Percentiles rank a stretch among this genome's conserved stretches.
These are phyloP conservation scores for Falco concolor DNA, from an alignment of 2,797 vertebrate species.

Conservation along the genomic window DNA sequence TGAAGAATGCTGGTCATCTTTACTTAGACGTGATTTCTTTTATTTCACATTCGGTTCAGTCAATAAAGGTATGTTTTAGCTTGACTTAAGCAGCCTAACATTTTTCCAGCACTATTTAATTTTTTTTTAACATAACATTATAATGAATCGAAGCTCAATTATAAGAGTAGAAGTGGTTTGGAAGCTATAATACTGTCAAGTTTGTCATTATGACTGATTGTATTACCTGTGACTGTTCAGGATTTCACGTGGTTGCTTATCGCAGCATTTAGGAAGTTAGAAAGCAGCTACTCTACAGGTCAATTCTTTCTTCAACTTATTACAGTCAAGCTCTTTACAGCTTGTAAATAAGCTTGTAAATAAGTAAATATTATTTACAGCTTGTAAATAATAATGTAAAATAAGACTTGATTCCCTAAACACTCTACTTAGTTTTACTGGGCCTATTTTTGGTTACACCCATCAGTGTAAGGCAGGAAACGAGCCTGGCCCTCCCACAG, in stretches of 20 bases:
- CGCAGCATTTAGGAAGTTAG: background rate
- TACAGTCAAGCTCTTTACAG: background rate
- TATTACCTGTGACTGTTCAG: background rate
- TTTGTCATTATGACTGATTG: background rate
- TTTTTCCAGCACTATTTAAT: background rate
- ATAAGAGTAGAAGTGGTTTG: background rate
- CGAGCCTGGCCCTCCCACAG: background rate
- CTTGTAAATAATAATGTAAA: background rate
- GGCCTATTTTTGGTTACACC: background rate
- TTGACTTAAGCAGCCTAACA: background rate
- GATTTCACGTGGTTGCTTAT: background rate
- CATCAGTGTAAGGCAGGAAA: background rate
- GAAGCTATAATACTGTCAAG: background rate
- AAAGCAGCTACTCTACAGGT: background rate
- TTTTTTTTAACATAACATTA: background rate
- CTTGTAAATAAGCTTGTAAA: too few relatives aligned
- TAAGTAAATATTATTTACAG: too few relatives aligned
- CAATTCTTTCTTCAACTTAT: background rate
- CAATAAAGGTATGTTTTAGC: slow-evolving; percentile 78
- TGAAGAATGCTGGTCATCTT: slow-evolving; percentile 74
- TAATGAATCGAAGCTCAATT: background rate
- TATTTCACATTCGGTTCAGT: slow-evolving; percentile 68
- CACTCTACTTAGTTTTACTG: background rate
- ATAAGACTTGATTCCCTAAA: background rate
- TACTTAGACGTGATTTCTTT: slow-evolving; percentile 81